Conservation (phyloP, 2,797 vertebrate genomes). For the Pyrocephalus nanus region DNA sequence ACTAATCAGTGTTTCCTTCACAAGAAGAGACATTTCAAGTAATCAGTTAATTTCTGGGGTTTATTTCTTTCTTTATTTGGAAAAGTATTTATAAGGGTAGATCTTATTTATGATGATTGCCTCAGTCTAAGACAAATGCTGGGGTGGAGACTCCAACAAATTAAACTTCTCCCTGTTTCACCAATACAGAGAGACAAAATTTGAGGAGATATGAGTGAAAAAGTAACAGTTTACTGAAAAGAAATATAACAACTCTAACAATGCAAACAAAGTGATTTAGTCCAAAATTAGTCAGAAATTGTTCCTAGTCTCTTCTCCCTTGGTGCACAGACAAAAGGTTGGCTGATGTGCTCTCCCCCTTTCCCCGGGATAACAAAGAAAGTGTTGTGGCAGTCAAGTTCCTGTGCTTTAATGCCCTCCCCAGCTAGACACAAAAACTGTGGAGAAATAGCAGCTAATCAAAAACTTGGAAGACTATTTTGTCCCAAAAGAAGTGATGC, state of each 20-base stretch:
- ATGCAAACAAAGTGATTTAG: not conserved
- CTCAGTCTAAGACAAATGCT: not conserved
- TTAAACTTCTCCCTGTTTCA: not conserved
- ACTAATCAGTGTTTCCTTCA: not conserved
- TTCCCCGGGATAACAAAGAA: not conserved
- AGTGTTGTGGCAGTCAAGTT: not conserved
- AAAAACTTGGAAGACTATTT: not conserved
- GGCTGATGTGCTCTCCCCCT: not conserved
- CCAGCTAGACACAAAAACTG: not conserved
- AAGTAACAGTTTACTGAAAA: not conserved
- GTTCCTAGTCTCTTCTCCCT: not conserved
- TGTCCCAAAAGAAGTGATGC: not conserved
- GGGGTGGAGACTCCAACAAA: not conserved
- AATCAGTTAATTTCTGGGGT: not conserved
- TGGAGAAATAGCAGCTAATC: not conserved
- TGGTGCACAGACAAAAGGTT: not conserved
- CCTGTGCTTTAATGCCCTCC: not conserved
- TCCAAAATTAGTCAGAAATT: not conserved
- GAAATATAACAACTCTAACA: not conserved
- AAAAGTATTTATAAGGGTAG: not conserved
- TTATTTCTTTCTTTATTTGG: not conserved
- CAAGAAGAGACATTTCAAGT: not conserved
- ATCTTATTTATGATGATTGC: not conserved
- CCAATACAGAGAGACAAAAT: not conserved
- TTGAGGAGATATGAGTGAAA: not conserved